Evolutionary conservation across 53 echinoderm and acorn worm species (phyloP), one percentile per base, ranked within the genome.

Genomic region (Zoroaster sp.): DNA sequence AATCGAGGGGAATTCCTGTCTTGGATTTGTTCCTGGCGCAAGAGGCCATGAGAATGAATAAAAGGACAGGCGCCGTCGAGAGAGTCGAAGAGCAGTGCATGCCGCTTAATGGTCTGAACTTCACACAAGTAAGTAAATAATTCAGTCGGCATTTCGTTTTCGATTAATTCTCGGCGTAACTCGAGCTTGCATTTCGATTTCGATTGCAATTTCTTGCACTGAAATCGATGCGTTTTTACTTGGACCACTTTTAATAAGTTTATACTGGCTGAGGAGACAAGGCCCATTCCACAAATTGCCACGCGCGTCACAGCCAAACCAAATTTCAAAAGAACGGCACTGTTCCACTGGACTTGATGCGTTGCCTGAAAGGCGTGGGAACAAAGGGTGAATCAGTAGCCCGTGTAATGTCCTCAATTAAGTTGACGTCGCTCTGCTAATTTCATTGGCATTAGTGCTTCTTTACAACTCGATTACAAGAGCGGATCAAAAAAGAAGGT

Each of bases 21-120:
- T 91, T 98, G 80, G 98, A 98, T 90, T 77, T 96, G 28, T 96
- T 94, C 83, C 76, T 98, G 37, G 95, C 98, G 0, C 96, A 94
- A 71, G 95, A 98, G 69, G 98, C 98, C 17, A 87, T 87, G 77
- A 87, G 94, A 72, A 88, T 88, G 63, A 94, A 96, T 82, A 98
- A 98, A 83, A 83, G 91, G 54, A 95, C 95, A 5, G 98, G 98
- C 9, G 98, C 98, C 21, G 93, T 98, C 2, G 98, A 98, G 70
- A 72, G 88, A 52, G 98, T 98, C 5, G 94, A 98, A 42, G 98
- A 98, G 65, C 98, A 98, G 51, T 98, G 98, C 66, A 72, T 94
- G 35, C 98, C 98, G 28, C 90, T 98, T 8, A 98, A 98, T 82
- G 98, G 95, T 53, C 90, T 98, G 40, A 98, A 98, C 83, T 92